A percentile compares a stretch with the other conserved stretches of the same genome.
Evolutionary conservation across 2,888 invertebrate species (phyloP).

Genomic region (Neoitamus cyanurus): DNA sequence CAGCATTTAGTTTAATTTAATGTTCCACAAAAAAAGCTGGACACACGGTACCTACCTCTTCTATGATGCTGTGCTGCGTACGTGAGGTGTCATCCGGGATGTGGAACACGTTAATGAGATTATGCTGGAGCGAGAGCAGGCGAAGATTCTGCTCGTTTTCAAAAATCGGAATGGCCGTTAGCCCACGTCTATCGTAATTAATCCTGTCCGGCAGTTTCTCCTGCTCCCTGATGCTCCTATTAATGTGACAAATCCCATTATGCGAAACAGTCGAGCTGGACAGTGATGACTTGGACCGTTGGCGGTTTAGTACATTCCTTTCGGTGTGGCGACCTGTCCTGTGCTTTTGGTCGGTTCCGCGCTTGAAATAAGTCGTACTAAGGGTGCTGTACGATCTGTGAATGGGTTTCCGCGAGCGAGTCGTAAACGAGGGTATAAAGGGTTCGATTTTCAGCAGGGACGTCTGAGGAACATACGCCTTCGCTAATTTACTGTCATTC

Average conservation of each 20-base stretch:
- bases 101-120: slow-evolving; percentile 75
- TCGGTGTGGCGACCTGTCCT: slow-evolving; percentile 1
- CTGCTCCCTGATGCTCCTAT: slow-evolving; percentile 79
- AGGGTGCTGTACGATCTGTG: slow-evolving; percentile 66
- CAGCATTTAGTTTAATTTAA: neutral
- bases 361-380: slow-evolving; percentile 59
- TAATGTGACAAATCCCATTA: slow-evolving; percentile 71
- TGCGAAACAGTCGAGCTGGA: slow-evolving; percentile 59
- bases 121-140: slow-evolving; percentile 91
- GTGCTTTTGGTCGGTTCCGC: slow-evolving; percentile 44
- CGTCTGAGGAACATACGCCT: slow-evolving; percentile 62
- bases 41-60: slow-evolving; percentile 16
- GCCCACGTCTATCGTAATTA: slow-evolving; percentile 84
- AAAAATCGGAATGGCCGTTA: slow-evolving; percentile 83
- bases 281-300: slow-evolving; percentile 55
- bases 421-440: slow-evolving; percentile 65
- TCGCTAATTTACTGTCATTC: slow-evolving; percentile 27
- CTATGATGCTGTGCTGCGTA: slow-evolving; percentile 22
- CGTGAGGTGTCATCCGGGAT: slow-evolving; percentile 60
- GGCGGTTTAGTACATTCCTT: slow-evolving; percentile 19
- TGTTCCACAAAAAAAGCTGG: neutral
- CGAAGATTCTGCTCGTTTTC: slow-evolving; percentile 84
- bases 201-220: slow-evolving; percentile 89
- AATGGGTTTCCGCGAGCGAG: slow-evolving; percentile 62
- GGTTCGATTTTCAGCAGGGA: slow-evolving; percentile 67